phyloP scores from a whole-genome alignment of 2,888 invertebrate species.

The Zeuzera pyrina region DNA sequence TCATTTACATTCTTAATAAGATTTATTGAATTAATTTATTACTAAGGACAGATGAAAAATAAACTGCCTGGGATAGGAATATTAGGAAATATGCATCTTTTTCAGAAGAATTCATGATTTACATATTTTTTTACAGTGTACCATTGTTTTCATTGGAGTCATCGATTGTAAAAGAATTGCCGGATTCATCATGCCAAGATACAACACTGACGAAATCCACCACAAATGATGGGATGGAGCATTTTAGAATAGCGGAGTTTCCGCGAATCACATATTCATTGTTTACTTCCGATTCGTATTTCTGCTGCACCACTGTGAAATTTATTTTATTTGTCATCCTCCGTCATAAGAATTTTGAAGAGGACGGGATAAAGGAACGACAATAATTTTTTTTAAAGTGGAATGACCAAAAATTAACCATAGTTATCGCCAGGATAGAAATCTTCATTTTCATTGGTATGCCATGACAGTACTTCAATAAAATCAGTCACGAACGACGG shows the following conservation, averaged over 20 bases:
- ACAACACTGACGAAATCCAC: constrained; percentile 92
- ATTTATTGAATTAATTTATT: no score
- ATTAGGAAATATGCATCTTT: no score
- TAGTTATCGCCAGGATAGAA: constrained; percentile 77
- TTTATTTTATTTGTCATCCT: neutral
- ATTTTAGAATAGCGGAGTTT: constrained; percentile 90
- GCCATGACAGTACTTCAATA: constrained; percentile 86
- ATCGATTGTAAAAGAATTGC: constrained; percentile 59
- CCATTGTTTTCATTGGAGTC: constrained; percentile 49
- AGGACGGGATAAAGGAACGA: neutral
- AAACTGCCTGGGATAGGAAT: no score
- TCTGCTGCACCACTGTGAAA: constrained; percentile 87
- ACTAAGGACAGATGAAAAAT: no score
- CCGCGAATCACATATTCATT: constrained; percentile 93
- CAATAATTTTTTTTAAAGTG: neutral
- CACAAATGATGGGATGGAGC: constrained; percentile 93
- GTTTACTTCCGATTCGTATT: constrained; percentile 92
- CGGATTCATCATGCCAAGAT: constrained; percentile 88
- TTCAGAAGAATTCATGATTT: no score
- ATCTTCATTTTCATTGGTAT: constrained; percentile 81
- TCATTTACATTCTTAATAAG: no score
- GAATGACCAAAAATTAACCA: constrained; percentile 49
- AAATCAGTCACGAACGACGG: constrained; percentile 92
- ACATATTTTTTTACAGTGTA: no score
- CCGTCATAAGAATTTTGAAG: neutral